Base-by-base conservation (phyloP, 2,797 vertebrate species). In the Propithecus perrieri region DNA sequence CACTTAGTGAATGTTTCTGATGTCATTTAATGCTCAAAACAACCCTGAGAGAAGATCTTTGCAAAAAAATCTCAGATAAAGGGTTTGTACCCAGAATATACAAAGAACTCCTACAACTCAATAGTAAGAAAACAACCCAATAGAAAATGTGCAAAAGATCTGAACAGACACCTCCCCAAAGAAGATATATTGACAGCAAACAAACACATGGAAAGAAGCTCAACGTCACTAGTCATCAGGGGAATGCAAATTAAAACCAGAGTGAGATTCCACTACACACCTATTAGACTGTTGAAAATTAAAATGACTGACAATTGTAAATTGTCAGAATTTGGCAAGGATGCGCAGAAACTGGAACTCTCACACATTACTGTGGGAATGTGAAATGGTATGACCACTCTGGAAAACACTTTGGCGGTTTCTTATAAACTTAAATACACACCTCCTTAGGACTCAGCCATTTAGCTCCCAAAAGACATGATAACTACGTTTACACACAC, bases 51-150 rank as follows among this genome's bases (percentile, higher is more conserved):
- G 87, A 81, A 87, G 63, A 57, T 80, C 43, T 80, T 55, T 85
- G 20, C 67, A 67, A 92, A 94, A 85, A 72, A 84, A 28, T 72
- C 84, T 83, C 57, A 65, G 69, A 72, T 38, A 63, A 50, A 57
- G 53, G 41, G 43, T 50, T 76, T 50, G 24, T 28, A 30, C 14
- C 38, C 26, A 22, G 48, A 53, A 84, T 26, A 85, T n/a, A 43
- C 48, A 67, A 79, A 84, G 71, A 90, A 35, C 43, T 93, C 46
- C 65, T 35, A 33, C 20, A 33, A 33, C 30, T 53, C 22, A 83
- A 93, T 43, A 67, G 9, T 65, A 46, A 78, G 67, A 81, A 92
- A 94, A 89, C 41, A 91, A 88, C 35, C 65, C 72, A 76, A 67
- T 76, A 74, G 95, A 84, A 94, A 92, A 38, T 10, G 22, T 38